Evolutionary conservation across 2,113 vertebrate genomes (phyloP).

Genomic region (Notothenia coriiceps): DNA sequence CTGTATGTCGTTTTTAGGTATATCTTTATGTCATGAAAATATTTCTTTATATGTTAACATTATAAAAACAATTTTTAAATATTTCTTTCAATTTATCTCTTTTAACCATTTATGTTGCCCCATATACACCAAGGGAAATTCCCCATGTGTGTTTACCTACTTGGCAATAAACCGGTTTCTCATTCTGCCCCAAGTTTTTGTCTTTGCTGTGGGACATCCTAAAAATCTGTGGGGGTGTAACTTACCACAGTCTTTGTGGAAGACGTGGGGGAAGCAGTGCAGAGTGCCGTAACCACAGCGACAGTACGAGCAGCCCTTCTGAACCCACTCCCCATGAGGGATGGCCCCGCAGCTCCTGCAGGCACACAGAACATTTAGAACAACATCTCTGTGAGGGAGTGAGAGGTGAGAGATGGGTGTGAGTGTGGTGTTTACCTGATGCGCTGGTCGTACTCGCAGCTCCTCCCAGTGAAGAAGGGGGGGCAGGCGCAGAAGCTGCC

Average conservation of each 20-base stretch:
- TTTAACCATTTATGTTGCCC: no score
- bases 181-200: no score
- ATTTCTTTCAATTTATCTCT: no score
- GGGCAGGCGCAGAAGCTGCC: slow-evolving; percentile 81
- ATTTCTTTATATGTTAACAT: no score
- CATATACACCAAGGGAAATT: no score
- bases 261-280: slow-evolving; percentile 77
- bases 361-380: background rate
- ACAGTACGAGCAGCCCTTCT: slow-evolving; percentile 79
- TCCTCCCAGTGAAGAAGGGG: slow-evolving; percentile 78
- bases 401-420: no score
- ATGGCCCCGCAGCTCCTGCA: slow-evolving; percentile 73
- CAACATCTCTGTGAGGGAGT: no score
- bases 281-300: slow-evolving; percentile 75
- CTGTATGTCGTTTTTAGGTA: no score
- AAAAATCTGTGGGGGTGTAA: background rate
- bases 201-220: background rate
- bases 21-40: no score
- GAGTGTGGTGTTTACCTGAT: slow-evolving; percentile 57
- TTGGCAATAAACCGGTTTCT: no score
- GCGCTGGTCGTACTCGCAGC: slow-evolving; percentile 79
- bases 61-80: no score
- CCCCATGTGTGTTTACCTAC: no score
- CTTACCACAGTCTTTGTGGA: slow-evolving; percentile 82
- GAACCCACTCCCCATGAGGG: slow-evolving; percentile 77